Conservation (phyloP, 2,888 invertebrate species). For the Torymus auratus region DNA sequence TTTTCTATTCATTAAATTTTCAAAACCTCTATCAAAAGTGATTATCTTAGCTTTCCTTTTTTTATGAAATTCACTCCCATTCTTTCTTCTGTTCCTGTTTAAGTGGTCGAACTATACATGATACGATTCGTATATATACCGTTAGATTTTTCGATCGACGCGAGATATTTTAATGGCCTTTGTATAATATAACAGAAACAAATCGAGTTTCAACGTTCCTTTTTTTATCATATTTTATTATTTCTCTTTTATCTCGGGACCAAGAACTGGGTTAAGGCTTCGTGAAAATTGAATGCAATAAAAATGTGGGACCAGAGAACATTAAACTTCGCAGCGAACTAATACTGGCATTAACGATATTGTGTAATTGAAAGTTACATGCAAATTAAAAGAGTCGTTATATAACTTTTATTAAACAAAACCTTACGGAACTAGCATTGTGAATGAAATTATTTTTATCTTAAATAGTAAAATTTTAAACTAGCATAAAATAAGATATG, state of each 20-base stretch:
- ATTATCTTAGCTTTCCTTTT: too few relatives aligned
- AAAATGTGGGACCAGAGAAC: constrained; percentile 24
- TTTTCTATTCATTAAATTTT: too few relatives aligned
- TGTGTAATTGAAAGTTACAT: background rate
- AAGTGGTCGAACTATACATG: background rate
- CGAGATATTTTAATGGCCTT: background rate
- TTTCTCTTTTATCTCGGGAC: constrained; percentile 36
- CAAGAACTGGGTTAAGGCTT: constrained; percentile 52
- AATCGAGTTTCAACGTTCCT: constrained; percentile 16
- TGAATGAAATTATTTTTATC: too few relatives aligned
- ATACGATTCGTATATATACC: constrained; percentile 7
- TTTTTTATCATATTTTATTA: constrained; percentile 41
- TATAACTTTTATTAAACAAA: too few relatives aligned
- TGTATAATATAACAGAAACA: constrained; percentile 18
- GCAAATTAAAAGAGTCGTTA: too few relatives aligned
- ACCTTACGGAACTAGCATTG: too few relatives aligned
- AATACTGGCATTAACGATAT: background rate
- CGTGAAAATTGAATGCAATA: constrained; percentile 47
- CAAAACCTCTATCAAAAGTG: too few relatives aligned
- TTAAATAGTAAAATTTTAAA: too few relatives aligned
- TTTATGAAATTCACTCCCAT: background rate
- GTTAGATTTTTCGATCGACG: constrained; percentile 30
- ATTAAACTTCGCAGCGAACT: constrained; percentile 8
- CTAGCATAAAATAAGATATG: too few relatives aligned
- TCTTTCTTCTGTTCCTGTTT: background rate